These are phyloP conservation scores for Chaetops frenatus DNA, from an alignment of 2,113 vertebrate genomes.

Conservation along the genomic window DNA sequence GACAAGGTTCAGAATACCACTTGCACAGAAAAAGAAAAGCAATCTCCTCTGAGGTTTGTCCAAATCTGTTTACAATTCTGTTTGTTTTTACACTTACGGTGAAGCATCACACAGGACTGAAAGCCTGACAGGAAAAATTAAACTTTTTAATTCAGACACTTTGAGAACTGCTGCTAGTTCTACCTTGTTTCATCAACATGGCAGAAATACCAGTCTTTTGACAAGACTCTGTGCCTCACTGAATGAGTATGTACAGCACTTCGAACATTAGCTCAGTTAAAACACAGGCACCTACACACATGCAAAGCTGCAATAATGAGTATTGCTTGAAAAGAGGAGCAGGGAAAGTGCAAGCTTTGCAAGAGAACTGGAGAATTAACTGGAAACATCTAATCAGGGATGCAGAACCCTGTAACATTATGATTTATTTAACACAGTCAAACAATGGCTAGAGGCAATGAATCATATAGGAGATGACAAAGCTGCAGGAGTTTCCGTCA, in stretches of 20 bases:
- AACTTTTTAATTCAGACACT: background rate
- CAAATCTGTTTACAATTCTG: background rate
- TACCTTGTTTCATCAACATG: background rate
- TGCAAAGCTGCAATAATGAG: background rate
- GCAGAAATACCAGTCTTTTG: background rate
- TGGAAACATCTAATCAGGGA: slow-evolving; percentile 22
- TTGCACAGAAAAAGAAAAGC: background rate
- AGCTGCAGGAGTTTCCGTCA: slow-evolving; percentile 16
- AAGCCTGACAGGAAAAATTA: background rate
- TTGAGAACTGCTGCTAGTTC: background rate
- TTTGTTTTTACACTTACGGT: background rate
- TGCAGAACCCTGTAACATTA: slow-evolving; percentile 30
- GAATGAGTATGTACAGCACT: background rate
- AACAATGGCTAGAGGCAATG: background rate
- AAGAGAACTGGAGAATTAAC: slow-evolving; percentile 7
- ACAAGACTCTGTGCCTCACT: background rate
- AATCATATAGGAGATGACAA: slow-evolving; percentile 8
- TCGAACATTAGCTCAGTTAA: background rate
- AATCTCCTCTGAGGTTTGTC: background rate
- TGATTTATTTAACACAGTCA: slow-evolving; percentile 20
- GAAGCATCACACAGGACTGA: background rate
- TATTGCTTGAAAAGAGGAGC: background rate
- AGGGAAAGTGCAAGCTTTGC: background rate
- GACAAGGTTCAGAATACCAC: rapidly evolving
- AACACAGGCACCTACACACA: background rate